phyloP scores from a whole-genome alignment of 2,113 vertebrate species.

The Dissostichus mawsoni region DNA sequence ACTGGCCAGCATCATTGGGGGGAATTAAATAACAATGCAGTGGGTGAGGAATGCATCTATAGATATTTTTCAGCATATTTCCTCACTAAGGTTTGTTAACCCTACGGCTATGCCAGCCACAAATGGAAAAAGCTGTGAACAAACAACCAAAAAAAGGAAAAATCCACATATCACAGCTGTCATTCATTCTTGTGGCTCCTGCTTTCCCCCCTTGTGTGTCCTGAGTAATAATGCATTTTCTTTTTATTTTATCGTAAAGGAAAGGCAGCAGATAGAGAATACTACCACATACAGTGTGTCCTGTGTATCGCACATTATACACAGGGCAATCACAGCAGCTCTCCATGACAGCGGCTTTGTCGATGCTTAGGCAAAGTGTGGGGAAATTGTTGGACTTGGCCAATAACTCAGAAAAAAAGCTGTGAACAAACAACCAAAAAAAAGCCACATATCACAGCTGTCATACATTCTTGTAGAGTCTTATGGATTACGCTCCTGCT shows the following conservation, averaged over 20 bases:
- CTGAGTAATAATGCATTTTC: constrained; percentile 37
- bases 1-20: constrained; percentile 23
- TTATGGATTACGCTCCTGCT: too few relatives aligned
- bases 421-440: neutral
- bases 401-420: neutral
- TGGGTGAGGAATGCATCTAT: constrained; percentile 30
- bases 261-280: neutral
- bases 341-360: too few relatives aligned
- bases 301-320: too few relatives aligned
- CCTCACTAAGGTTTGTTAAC: neutral
- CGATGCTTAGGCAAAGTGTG: too few relatives aligned
- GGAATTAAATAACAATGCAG: constrained; percentile 40
- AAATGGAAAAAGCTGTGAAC: neutral
- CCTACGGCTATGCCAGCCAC: neutral
- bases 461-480: constrained; percentile 21
- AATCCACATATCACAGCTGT: constrained; percentile 30
- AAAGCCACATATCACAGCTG: constrained; percentile 28
- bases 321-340: too few relatives aligned
- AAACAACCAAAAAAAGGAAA: neutral
- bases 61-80: constrained; percentile 30
- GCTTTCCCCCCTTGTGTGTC: neutral
- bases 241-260: constrained; percentile 30
- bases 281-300: too few relatives aligned
- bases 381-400: too few relatives aligned
- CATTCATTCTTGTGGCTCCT: constrained; percentile 22